Evolutionary conservation across 2,113 vertebrate species (phyloP).

Genomic region (Tapirus terrestris): DNA sequence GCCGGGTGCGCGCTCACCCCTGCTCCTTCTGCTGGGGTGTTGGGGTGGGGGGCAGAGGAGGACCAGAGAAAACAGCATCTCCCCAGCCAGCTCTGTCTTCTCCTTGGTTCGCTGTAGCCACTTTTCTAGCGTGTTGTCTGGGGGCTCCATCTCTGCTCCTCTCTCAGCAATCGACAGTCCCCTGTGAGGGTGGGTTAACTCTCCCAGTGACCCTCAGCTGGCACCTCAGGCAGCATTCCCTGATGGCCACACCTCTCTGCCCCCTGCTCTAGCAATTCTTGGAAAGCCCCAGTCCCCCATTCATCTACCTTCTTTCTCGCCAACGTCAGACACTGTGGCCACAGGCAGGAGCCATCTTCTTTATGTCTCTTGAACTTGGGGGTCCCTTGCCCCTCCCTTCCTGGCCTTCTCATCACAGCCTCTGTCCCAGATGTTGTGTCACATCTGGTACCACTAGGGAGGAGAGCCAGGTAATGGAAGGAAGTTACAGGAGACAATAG

Average conservation of each 20-base stretch:
- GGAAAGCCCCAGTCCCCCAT: not conserved
- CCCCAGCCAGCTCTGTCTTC: not conserved
- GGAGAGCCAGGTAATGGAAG: not conserved
- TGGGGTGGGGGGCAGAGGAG: not conserved
- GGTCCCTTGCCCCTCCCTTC: not conserved
- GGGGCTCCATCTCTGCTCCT: not conserved
- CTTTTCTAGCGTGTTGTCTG: not conserved
- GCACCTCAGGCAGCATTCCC: too few relatives aligned
- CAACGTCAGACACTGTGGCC: not conserved
- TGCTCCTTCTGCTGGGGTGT: not conserved
- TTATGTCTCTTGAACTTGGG: not conserved
- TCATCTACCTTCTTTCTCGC: not conserved
- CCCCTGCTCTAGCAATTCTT: not conserved
- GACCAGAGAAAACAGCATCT: not conserved
- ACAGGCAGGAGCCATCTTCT: not conserved
- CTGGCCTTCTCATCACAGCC: not conserved
- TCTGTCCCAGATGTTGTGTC: not conserved
- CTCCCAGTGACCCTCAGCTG: not conserved
- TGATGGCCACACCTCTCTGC: too few relatives aligned
- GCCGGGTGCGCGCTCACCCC: not conserved
- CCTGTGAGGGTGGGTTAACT: not conserved
- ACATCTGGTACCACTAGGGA: not conserved
- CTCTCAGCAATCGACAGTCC: not conserved
- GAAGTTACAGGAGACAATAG: not conserved
- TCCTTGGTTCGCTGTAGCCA: not conserved